phyloP scores from a whole-genome alignment of 1,140 invertebrate species.

The Heliothis virescens region DNA sequence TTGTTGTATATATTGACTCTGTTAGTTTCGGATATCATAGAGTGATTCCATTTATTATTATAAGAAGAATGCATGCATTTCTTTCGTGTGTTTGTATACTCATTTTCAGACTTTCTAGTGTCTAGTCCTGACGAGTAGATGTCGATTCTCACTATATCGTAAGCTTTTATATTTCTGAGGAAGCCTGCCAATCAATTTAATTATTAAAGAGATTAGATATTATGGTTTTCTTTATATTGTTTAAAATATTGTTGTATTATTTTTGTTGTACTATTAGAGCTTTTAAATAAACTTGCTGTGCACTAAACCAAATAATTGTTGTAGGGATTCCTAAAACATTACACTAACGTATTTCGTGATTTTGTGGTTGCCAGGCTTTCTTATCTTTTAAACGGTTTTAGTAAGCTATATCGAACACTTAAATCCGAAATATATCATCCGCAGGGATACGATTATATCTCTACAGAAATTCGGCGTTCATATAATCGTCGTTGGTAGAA shows the following conservation, averaged over 20 bases:
- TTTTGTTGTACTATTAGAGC: slow-evolving; percentile 60
- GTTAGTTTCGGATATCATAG: slow-evolving; percentile 75
- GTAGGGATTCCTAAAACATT: slow-evolving; percentile 59
- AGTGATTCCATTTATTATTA: slow-evolving; percentile 84
- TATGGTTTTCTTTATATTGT: slow-evolving; percentile 48
- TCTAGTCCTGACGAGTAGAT: slow-evolving; percentile 82
- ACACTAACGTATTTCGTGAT: slow-evolving; percentile 52
- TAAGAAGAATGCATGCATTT: slow-evolving; percentile 86
- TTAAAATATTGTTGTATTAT: slow-evolving; percentile 57
- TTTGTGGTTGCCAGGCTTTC: slow-evolving; percentile 68
- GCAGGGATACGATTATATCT: background rate
- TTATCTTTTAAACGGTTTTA: slow-evolving; percentile 51
- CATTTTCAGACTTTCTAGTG: slow-evolving; percentile 81
- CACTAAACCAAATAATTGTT: slow-evolving; percentile 81
- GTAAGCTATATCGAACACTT: slow-evolving; percentile 17
- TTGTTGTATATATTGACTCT: slow-evolving; percentile 79
- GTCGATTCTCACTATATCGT: slow-evolving; percentile 79
- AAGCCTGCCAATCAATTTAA: slow-evolving; percentile 66
- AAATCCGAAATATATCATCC: background rate
- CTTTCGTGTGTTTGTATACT: slow-evolving; percentile 83
- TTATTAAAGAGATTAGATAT: slow-evolving; percentile 45
- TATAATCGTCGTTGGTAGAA: slow-evolving; percentile 6
- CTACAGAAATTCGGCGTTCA: slow-evolving; percentile 1
- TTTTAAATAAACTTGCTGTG: slow-evolving; percentile 71
- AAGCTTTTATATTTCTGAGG: slow-evolving; percentile 73